Evolutionary conservation across 2,113 vertebrate species (phyloP).

Genomic region (Cheirogaleus medius): DNA sequence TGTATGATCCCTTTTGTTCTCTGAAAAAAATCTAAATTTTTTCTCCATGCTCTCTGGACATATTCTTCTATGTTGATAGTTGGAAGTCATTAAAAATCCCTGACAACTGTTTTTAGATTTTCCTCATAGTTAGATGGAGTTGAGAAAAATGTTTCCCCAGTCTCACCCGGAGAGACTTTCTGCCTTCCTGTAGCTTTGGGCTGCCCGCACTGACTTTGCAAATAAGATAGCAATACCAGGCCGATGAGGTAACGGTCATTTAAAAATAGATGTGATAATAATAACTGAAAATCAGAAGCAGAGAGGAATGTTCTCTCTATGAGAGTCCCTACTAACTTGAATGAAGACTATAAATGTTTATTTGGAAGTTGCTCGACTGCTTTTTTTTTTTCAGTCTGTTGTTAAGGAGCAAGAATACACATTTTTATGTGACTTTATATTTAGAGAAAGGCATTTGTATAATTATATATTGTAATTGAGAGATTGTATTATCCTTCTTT

Average conservation of each 20-base stretch:
- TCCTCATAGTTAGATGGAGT: not conserved
- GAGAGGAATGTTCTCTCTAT: not conserved
- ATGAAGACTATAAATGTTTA: not conserved
- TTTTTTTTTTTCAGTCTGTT: not conserved
- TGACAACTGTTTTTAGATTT: not conserved
- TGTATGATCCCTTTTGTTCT: not conserved
- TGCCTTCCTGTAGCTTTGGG: not conserved
- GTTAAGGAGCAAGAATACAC: constrained; percentile 35
- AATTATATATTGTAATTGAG: constrained; percentile 56
- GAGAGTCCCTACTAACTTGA: not conserved
- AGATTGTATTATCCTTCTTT: constrained; percentile 55
- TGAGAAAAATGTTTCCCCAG: not conserved
- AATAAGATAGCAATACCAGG: not conserved
- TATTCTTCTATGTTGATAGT: not conserved
- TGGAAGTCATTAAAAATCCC: not conserved
- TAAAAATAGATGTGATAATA: not conserved
- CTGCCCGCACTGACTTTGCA: not conserved
- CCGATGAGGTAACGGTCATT: not conserved
- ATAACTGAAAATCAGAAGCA: not conserved
- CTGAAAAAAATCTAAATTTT: not conserved
- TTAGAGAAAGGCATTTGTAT: constrained; percentile 51
- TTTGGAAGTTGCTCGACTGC: not conserved
- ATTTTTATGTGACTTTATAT: constrained; percentile 37
- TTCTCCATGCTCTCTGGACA: not conserved
- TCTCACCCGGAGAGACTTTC: not conserved